phyloP scores from a whole-genome alignment of 1,140 invertebrate species.

The Drosophila prosaltans region DNA sequence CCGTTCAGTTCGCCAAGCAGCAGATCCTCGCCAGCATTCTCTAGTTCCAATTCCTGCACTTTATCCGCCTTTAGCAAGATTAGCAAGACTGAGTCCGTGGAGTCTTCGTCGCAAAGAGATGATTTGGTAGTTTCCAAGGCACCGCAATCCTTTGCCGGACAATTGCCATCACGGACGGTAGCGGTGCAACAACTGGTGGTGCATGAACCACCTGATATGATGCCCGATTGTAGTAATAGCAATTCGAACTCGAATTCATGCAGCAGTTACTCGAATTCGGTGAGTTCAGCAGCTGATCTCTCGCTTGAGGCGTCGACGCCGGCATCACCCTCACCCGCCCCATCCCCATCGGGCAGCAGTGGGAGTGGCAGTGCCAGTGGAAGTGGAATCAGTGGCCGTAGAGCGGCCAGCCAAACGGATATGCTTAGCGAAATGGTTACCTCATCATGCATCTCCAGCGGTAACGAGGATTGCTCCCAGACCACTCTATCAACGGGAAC shows the following conservation, averaged over 20 bases:
- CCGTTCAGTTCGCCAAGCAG: conserved; percentile 63
- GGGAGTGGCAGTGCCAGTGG: conserved; percentile 31
- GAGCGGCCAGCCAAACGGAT: conserved; percentile 63
- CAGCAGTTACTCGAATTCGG: conserved; percentile 66
- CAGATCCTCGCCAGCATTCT: conserved; percentile 61
- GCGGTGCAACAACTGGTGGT: conserved; percentile 2
- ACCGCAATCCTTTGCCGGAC: conserved; percentile 56
- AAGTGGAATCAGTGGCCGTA: conserved; percentile 31
- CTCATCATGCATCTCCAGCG: conserved; percentile 73
- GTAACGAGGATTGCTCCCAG: conserved; percentile 64
- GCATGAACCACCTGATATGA: conserved; percentile 37
- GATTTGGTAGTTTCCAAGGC: conserved; percentile 19
- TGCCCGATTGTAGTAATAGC: conserved; percentile 50
- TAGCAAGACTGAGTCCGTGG: conserved; percentile 49
- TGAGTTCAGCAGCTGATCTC: conserved; percentile 76
- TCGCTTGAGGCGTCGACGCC: conserved; percentile 76
- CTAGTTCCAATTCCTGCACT: conserved; percentile 58
- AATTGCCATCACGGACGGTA: conserved; percentile 39
- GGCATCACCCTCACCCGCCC: conserved; percentile 50
- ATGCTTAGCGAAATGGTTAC: conserved; percentile 79
- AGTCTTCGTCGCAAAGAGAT: conserved; percentile 42
- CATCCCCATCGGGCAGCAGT: conserved; percentile 43
- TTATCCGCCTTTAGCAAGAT: conserved; percentile 70
- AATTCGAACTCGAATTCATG: conserved; percentile 71
- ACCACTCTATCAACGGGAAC: conserved; percentile 29